Conservation (phyloP, 2,113 vertebrate genomes). For the Sarotherodon lohbergeri region DNA sequence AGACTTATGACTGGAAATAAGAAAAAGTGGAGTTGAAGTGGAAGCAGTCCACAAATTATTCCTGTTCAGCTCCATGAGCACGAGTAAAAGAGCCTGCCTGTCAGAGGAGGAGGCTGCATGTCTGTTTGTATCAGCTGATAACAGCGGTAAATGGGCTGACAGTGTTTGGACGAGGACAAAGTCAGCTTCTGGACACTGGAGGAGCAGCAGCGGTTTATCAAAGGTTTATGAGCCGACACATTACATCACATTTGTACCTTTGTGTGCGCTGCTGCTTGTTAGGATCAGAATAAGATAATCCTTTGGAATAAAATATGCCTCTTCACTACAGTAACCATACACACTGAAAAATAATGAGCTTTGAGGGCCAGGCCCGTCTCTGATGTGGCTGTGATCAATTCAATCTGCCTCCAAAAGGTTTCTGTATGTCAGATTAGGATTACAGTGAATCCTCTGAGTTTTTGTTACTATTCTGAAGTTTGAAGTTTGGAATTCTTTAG, state of each 20-base stretch:
- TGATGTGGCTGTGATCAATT: background rate
- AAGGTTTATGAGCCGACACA: background rate
- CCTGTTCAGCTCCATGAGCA: background rate
- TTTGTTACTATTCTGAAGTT: background rate
- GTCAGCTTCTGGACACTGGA: background rate
- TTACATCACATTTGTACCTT: background rate
- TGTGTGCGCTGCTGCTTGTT: background rate
- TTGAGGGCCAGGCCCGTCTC: background rate
- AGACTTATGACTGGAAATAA: too few relatives aligned
- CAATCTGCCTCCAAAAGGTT: background rate
- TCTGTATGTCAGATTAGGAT: background rate
- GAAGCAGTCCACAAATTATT: background rate
- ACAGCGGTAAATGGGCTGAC: fast-evolving
- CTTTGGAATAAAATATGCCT: fast-evolving
- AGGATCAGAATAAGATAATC: background rate
- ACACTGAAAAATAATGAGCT: background rate
- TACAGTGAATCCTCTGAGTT: background rate
- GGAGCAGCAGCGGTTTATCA: background rate
- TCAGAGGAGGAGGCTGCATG: fast-evolving
- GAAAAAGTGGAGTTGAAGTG: too few relatives aligned
- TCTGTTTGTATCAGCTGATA: background rate
- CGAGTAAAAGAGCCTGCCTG: background rate
- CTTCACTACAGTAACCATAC: background rate
- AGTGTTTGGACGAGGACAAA: background rate
- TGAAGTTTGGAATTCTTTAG: background rate